Conservation (phyloP, 2,797 vertebrate genomes). For the Alfaro cultratus region DNA sequence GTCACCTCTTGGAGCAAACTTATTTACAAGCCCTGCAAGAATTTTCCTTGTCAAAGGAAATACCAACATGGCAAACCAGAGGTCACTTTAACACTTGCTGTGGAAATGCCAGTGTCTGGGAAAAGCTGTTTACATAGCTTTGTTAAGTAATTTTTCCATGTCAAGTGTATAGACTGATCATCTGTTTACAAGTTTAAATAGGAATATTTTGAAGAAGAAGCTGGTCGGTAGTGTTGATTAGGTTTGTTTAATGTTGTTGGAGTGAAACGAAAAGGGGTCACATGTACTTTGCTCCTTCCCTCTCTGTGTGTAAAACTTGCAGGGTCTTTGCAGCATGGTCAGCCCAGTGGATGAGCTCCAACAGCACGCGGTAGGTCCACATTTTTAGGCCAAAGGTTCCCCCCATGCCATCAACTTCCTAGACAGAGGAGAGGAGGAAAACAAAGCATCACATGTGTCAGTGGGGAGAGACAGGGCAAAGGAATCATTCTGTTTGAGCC, state of each 20-base stretch:
- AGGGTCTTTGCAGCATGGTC: constrained; percentile 76
- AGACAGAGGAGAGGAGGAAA: constrained; percentile 14
- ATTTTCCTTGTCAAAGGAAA: constrained; percentile 47
- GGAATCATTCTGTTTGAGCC: not conserved
- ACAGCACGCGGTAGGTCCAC: constrained; percentile 80
- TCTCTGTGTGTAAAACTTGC: constrained; percentile 70
- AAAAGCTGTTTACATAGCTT: constrained; percentile 27
- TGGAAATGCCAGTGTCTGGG: constrained; percentile 68
- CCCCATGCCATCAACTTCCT: constrained; percentile 76
- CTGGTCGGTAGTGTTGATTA: constrained; percentile 58
- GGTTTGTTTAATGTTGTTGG: constrained; percentile 38
- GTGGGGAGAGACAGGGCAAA: not conserved
- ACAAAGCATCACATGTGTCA: not conserved
- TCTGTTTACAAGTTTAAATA: constrained; percentile 20
- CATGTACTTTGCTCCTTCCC: constrained; percentile 54
- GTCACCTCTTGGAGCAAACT: too few relatives aligned
- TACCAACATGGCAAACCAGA: constrained; percentile 42
- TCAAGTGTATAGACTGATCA: constrained; percentile 33
- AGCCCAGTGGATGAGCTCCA: constrained; percentile 83
- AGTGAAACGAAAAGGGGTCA: constrained; percentile 38
- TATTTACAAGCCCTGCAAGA: constrained; percentile 10
- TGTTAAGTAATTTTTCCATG: constrained; percentile 34
- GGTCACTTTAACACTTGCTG: constrained; percentile 62
- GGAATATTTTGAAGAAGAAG: constrained; percentile 25
- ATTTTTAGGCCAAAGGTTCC: constrained; percentile 75